Evolutionary conservation across 2,797 vertebrate species (phyloP).

Genomic region (Poeciliopsis paucimaculata): DNA sequence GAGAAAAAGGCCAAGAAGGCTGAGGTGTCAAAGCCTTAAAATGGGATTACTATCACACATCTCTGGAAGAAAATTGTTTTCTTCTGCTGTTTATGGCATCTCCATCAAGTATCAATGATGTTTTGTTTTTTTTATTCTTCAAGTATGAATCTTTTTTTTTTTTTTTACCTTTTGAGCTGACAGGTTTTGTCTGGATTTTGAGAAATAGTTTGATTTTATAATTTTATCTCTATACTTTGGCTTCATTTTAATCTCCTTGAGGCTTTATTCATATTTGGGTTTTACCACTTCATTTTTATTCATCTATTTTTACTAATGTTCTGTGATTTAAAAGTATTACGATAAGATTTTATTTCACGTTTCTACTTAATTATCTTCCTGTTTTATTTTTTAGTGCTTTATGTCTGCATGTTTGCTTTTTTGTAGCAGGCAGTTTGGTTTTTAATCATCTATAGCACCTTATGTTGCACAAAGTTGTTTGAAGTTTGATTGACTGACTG

Average conservation of each 20-base stretch:
- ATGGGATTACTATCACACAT: conserved; percentile 65
- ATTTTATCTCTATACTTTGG: background rate
- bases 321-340: background rate
- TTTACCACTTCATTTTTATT: background rate
- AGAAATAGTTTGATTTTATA: background rate
- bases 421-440: background rate
- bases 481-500: background rate
- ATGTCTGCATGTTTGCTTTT: background rate
- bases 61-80: conserved; percentile 38
- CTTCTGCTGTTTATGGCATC: background rate
- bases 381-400: background rate
- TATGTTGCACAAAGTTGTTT: background rate
- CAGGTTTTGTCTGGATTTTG: background rate
- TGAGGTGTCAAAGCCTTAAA: conserved; percentile 48
- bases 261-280: no score
- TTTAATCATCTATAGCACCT: background rate
- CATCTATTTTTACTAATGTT: background rate
- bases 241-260: background rate
- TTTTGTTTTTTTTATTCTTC: background rate
- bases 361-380: background rate
- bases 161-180: background rate
- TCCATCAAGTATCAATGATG: conserved; percentile 18
- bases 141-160: background rate
- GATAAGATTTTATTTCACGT: background rate
- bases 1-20: conserved; percentile 54